Base-by-base conservation (phyloP, 2,113 vertebrate genomes). In the Progne subis region DNA sequence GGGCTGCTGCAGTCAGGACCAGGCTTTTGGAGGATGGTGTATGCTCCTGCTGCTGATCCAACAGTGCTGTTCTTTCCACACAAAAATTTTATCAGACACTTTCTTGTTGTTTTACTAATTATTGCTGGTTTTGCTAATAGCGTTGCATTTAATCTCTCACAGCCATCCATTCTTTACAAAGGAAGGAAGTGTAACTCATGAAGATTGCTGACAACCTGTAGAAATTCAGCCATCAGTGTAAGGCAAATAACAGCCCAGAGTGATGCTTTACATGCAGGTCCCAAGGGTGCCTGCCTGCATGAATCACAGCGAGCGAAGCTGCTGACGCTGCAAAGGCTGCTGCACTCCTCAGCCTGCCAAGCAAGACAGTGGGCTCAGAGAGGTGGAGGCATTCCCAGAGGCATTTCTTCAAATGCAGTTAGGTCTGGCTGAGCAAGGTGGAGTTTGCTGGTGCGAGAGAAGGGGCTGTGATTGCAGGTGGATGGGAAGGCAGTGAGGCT, bases 161-260 rank as follows among this genome's bases (percentile, higher is more conserved):
- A 71, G 43, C 34, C 56, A 63, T 47, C 39, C 46, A 2, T 61
- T 50, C 50, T 53, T 60, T 44, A 49, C 21, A 44, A 41, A 85
- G 43, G 28, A n/a, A 68, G 29, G 61, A 85, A n/a, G 25, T 3
- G 47, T 57, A 53, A 37, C 39, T 86, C 46, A 4, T 29, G 57
- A 65, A 76, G 86, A 41, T 59, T 88, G 79, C 93, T 88, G 70
- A 77, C 85, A 77, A 39, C 50, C 29, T 57, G 3, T 7, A 50
- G 90, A 80, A 88, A 77, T n/a, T 43, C 79, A 81, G 85, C 4
- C 2, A 72, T 76, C 18, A 17, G 57, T 94, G 87, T 84, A 63
- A 88, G 83, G 83, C 83, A 69, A 92, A 1, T 52, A 92, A 12
- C 77, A 94, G 88, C 94, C 72, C 69, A 46, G 85, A 94, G 78